These are phyloP conservation scores for Volucella inflata DNA, from an alignment of 2,888 invertebrate species.

Conservation along the genomic window DNA sequence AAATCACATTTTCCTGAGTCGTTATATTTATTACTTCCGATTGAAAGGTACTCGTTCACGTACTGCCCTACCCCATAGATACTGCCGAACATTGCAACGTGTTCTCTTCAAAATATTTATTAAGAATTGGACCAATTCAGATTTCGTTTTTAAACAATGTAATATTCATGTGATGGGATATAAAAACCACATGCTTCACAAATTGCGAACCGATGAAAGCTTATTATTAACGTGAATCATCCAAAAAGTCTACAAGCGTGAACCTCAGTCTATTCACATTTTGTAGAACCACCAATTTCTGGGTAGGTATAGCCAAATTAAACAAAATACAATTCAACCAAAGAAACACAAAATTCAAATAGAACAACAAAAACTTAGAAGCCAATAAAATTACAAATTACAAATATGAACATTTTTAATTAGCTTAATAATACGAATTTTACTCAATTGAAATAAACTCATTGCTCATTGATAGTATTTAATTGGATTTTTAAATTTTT, in stretches of 20 bases:
- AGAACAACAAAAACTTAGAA: slow-evolving; percentile 62
- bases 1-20: slow-evolving; percentile 65
- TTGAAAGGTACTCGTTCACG: no score
- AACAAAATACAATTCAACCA: slow-evolving; percentile 59
- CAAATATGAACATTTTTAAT: slow-evolving; percentile 71
- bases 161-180: slow-evolving; percentile 82
- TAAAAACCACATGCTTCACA: slow-evolving; percentile 83
- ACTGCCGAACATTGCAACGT: slow-evolving; percentile 63
- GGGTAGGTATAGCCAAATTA: slow-evolving; percentile 62
- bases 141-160: slow-evolving; percentile 79
- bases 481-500: slow-evolving; percentile 34
- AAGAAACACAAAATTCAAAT: slow-evolving; percentile 58
- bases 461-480: slow-evolving; percentile 23
- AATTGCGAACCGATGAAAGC: slow-evolving; percentile 67
- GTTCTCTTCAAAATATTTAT: slow-evolving; percentile 69
- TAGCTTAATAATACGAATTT: slow-evolving; percentile 51
- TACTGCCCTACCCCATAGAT: no score
- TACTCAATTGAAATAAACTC: slow-evolving; percentile 15
- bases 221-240: slow-evolving; percentile 25
- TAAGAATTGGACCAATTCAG: slow-evolving; percentile 71
- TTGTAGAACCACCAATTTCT: slow-evolving; percentile 46
- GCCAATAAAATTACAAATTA: slow-evolving; percentile 67
- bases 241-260: neutral
- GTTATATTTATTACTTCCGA: slow-evolving; percentile 37
- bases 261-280: slow-evolving; percentile 30